A percentile compares a stretch with the other conserved stretches of the same genome.
phyloP scores from a whole-genome alignment of 53 echinoderm and acorn worm genomes.

The Paelopatides confundens region DNA sequence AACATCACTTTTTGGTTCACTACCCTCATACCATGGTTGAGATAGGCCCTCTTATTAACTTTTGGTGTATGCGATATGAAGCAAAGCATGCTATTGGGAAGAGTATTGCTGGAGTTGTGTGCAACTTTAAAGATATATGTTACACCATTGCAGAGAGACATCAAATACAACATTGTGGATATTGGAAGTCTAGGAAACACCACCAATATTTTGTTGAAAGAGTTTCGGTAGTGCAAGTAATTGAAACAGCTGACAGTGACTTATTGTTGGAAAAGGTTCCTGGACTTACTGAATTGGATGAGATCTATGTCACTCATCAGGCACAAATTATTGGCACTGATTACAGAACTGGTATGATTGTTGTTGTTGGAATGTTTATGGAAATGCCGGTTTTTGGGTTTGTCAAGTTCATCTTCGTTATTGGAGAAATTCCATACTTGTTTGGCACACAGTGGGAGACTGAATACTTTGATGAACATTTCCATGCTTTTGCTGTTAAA shows the following conservation, averaged over 20 bases:
- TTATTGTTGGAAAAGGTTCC: constrained; percentile 5
- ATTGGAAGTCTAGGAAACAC: neutral
- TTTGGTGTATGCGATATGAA: constrained; percentile 58
- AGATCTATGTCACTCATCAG: constrained; percentile 10
- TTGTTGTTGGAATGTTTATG: neutral
- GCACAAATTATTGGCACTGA: constrained; percentile 12
- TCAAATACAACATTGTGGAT: constrained; percentile 46
- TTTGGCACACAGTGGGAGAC: constrained; percentile 25
- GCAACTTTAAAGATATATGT: constrained; percentile 52
- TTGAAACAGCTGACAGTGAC: neutral
- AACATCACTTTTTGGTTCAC: constrained; percentile 62
- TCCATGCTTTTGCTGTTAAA: constrained; percentile 37
- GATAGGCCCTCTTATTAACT: constrained; percentile 35
- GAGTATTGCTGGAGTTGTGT: constrained; percentile 26
- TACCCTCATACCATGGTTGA: constrained; percentile 43
- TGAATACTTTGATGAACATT: constrained; percentile 52
- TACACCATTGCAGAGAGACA: constrained; percentile 33
- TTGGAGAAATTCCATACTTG: neutral
- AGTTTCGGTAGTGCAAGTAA: too few relatives aligned
- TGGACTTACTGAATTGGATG: neutral
- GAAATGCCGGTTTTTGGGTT: constrained; percentile 43
- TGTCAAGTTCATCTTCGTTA: too few relatives aligned
- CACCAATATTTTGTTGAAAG: too few relatives aligned
- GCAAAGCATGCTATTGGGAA: constrained; percentile 42
- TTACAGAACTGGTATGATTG: constrained; percentile 55